Base-by-base conservation (phyloP, 23 tunicate genomes). In the Ciona savignyi region DNA sequence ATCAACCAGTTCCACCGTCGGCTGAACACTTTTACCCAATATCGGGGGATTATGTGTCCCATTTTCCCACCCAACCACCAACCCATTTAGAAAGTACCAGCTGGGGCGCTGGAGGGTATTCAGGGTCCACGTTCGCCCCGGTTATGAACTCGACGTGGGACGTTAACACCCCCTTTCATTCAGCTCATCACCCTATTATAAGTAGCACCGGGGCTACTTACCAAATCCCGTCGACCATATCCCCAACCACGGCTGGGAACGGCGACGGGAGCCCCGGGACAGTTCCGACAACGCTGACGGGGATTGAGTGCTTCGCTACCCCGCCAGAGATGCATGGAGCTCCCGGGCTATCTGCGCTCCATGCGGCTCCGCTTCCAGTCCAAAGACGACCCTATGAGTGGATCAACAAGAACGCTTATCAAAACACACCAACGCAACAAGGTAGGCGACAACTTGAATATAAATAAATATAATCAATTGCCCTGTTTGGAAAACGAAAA, bases 381-480 rank as follows among this genome's bases (percentile, higher is more conserved):
- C 67, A 88, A 72, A 63, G 96, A 25, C 35, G 81, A 20, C 96
- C 96, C 1, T 88, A 80, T 66, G 96, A 88, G 62, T 88, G 96
- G 96, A 88, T 88, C 26, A 88, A 82, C 71, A 88, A 88, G 34
- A 88, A 88, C 80, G 86, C 96, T 15, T 82, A 82, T 70, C 81
- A 76, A 29, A 75, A 86, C 62, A 62, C 77, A 29, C 96, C 77
- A 60, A 76, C 96, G 2, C 87, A 74, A 30, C 96, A 86, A 81
- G 87, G 96, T 88, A 68, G n/a, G n/a, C n/a, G n/a, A n/a, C n/a
- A n/a, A n/a, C n/a, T n/a, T n/a, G n/a, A n/a, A n/a, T n/a, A n/a
- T n/a, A n/a, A n/a, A n/a, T n/a, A n/a, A n/a, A n/a, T n/a, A n/a
- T n/a, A n/a, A n/a, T n/a, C n/a, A n/a, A n/a, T n/a, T n/a, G n/a